Evolutionary conservation across 2,797 vertebrate genomes (phyloP), one percentile per base, ranked within the genome.

Genomic region (Semotilus atromaculatus): DNA sequence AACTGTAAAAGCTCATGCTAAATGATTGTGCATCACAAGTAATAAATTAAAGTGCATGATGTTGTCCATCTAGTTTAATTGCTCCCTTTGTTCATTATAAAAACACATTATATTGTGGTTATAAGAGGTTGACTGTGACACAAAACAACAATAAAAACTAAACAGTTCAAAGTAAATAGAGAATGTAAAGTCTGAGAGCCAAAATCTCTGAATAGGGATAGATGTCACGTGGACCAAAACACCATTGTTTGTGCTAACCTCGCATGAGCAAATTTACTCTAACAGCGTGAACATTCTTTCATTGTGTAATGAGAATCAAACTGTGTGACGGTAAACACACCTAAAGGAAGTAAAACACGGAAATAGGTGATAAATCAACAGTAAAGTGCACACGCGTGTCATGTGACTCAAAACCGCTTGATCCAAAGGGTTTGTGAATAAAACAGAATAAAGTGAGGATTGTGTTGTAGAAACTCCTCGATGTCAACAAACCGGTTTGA

Each of bases 171-270:
- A 26, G 23, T 26, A 3, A 71, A 71, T 4, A 0, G 68, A 45
- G 13, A 71, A 1, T 23, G 43, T 16, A 48, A 9, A 48, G 9
- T 23, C 21, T 68, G 2, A n/a, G n/a, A n/a, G n/a, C n/a, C 10
- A 40, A 48, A 16, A 26, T 43, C 9, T 83, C 81, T 81, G n/a
- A 19, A 67, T 60, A 3, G 45, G 53, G 40, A 83, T 13, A 87
- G 7, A 75, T 14, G 67, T 51, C 2, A 58, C 4, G n/a, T 13
- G 10, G 4, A 75, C 43, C 38, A n/a, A 60, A 51, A 16, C 34
- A 9, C 21, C 16, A 62, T 29, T 26, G 5, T 53, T 29, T 55
- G 18, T 55, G n/a, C 7, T 34, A 18, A 75, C 18, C 9, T 45
- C 1, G 19, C 71, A 36, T 16, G 13, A 36, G 23, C 19, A 38